A percentile compares a stretch with the other conserved stretches of the same genome.
Conservation (phyloP, 2,888 invertebrate species). For the Eilema caniola region DNA sequence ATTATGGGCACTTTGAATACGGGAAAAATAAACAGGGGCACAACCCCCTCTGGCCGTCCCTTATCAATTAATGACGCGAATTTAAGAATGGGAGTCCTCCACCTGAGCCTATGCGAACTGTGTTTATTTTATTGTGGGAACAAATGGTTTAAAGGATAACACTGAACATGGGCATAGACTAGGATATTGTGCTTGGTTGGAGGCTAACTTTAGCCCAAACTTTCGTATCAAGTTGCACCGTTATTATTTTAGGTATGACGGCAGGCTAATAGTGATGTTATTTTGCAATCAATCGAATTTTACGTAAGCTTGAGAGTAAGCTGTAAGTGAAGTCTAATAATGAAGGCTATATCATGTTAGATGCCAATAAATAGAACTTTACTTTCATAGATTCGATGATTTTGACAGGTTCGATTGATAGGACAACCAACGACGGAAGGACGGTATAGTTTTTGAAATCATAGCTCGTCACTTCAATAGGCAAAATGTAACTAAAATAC, state of each 20-base stretch:
- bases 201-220: not conserved
- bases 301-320: not conserved
- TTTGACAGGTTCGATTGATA: not conserved
- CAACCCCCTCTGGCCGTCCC: slow-evolving; percentile 58
- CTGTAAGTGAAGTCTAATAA: no score
- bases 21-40: slow-evolving; percentile 68
- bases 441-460: not conserved
- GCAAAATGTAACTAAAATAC: not conserved
- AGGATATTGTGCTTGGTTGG: not conserved
- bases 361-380: not conserved
- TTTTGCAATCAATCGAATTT: not conserved
- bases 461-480: not conserved
- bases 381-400: not conserved
- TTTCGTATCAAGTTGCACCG: no score
- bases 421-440: not conserved
- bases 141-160: slow-evolving; percentile 11
- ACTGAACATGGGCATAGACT: slow-evolving; percentile 9
- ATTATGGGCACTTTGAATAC: slow-evolving; percentile 69
- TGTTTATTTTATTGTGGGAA: slow-evolving; percentile 29
- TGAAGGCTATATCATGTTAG: not conserved
- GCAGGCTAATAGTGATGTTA: not conserved
- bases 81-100: slow-evolving; percentile 67
- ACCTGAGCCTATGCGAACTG: slow-evolving; percentile 68
- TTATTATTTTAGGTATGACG: not conserved
- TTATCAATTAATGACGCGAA: slow-evolving; percentile 77